phyloP scores from a whole-genome alignment of 2,888 invertebrate species.

The Nymphalis c-album region DNA sequence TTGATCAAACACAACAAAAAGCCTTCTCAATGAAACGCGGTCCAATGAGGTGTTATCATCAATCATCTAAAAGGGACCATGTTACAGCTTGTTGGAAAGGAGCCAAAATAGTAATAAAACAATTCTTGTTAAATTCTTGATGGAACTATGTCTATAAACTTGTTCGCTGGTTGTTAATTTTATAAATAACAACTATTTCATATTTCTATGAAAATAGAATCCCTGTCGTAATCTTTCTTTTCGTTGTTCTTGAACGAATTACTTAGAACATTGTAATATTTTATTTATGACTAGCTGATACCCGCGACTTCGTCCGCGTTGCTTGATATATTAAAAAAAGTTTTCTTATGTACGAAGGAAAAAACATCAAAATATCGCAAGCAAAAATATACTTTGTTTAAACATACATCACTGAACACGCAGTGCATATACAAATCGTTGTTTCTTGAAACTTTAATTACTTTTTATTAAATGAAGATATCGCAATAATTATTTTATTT shows the following conservation, averaged over 20 bases:
- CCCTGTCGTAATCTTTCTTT: conserved; percentile 5
- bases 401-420: no score
- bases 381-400: no score
- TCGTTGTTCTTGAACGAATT: background rate
- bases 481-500: no score
- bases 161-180: conserved; percentile 46
- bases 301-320: no score
- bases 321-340: no score
- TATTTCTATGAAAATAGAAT: conserved; percentile 25
- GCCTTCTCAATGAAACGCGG: conserved; percentile 76
- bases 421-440: no score
- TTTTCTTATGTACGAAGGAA: no score
- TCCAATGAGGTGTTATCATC: conserved; percentile 77
- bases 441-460: no score
- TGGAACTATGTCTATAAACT: conserved; percentile 60
- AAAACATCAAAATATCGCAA: no score
- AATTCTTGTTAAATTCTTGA: conserved; percentile 70
- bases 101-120: conserved; percentile 77
- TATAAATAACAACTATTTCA: conserved; percentile 39
- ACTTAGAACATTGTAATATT: background rate
- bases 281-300: no score
- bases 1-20: conserved; percentile 78
- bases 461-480: no score
- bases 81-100: conserved; percentile 54
- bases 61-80: conserved; percentile 58